Percentiles rank a stretch among this genome's conserved stretches.
These are phyloP conservation scores for Macaca fascicularis DNA, from an alignment of 2,113 vertebrate species.

Conservation along the genomic window DNA sequence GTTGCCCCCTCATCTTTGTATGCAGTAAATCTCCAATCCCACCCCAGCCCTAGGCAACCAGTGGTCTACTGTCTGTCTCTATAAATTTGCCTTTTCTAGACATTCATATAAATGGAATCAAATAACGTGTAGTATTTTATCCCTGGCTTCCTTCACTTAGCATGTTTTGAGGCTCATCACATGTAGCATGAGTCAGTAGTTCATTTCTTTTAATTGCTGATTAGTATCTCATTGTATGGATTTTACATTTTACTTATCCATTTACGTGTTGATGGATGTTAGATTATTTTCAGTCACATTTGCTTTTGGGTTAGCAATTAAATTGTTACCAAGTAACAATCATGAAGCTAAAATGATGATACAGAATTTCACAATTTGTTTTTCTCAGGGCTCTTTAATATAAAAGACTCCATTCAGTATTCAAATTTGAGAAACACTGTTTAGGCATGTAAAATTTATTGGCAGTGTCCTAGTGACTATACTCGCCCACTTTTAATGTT, in stretches of 20 bases:
- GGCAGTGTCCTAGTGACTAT: not conserved
- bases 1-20: not conserved
- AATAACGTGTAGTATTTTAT: not conserved
- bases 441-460: not conserved
- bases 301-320: not conserved
- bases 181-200: too few species aligned
- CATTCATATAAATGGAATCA: not conserved
- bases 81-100: not conserved
- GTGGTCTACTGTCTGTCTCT: not conserved
- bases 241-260: not conserved
- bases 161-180: not conserved
- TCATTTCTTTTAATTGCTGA: not conserved
- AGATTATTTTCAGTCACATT: not conserved
- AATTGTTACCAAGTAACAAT: not conserved
- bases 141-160: not conserved
- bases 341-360: not conserved
- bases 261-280: not conserved
- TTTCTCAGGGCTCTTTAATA: not conserved
- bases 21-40: not conserved
- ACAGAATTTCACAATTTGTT: not conserved
- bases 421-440: constrained; percentile 4
- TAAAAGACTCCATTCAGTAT: not conserved
- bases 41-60: not conserved
- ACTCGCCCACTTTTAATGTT: not conserved
- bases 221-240: not conserved